A percentile compares a stretch with the other conserved stretches of the same genome.
Evolutionary conservation across 2,113 vertebrate species (phyloP).

Genomic region (Picathartes gymnocephalus): DNA sequence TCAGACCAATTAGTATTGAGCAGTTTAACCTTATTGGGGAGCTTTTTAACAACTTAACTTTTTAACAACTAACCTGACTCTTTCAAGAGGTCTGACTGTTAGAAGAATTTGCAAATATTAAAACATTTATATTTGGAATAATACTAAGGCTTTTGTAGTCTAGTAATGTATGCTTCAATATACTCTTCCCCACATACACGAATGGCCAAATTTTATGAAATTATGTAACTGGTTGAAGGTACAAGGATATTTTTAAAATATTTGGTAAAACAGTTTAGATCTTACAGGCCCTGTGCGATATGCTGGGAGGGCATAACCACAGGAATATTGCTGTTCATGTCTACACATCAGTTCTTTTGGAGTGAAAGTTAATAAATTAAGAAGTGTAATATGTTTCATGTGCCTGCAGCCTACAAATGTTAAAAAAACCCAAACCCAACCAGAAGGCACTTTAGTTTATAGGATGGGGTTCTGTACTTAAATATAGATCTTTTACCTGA

Average conservation of each 20-base stretch:
- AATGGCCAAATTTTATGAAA: not conserved
- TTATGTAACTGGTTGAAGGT: not conserved
- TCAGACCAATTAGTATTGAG: not conserved
- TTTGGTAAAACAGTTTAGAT: not conserved
- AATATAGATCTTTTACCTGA: not conserved
- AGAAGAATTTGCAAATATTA: not conserved
- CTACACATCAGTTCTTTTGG: not conserved
- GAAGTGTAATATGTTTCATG: not conserved
- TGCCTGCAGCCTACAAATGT: not conserved
- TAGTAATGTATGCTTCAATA: not conserved
- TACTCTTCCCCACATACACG: not conserved
- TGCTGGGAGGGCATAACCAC: not conserved
- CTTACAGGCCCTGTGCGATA: not conserved
- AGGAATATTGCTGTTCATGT: not conserved
- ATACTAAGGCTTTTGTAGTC: not conserved
- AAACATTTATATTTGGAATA: not conserved
- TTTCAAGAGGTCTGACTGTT: not conserved
- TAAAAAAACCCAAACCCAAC: not conserved
- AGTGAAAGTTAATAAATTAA: not conserved
- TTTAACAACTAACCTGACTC: not conserved
- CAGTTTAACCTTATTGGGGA: not conserved
- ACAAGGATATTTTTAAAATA: not conserved
- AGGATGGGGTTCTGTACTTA: not conserved
- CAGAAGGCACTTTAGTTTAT: not conserved
- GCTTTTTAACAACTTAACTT: not conserved